A percentile compares a stretch with the other conserved stretches of the same genome.
phyloP scores from a whole-genome alignment of 2,888 invertebrate genomes.

The Meganola albula region DNA sequence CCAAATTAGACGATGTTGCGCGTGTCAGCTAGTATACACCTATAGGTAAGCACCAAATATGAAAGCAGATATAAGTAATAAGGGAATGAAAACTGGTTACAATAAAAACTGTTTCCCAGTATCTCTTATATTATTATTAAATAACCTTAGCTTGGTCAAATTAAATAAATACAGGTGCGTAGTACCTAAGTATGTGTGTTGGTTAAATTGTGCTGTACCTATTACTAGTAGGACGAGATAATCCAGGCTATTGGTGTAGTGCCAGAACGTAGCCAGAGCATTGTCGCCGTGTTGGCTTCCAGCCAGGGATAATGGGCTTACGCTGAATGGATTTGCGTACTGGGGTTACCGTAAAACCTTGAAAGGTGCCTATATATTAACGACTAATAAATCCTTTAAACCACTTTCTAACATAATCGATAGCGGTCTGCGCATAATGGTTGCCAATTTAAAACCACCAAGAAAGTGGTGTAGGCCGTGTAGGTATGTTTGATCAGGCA shows the following conservation, averaged over 20 bases:
- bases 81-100: no score
- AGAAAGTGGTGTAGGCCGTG: no score
- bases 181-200: no score
- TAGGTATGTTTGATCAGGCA: no score
- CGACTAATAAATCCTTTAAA: slow-evolving; percentile 22
- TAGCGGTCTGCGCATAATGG: background rate
- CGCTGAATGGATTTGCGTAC: slow-evolving; percentile 44
- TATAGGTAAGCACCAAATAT: no score
- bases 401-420: slow-evolving; percentile 20
- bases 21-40: no score
- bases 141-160: no score
- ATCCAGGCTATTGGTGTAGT: slow-evolving; percentile 52
- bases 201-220: slow-evolving; percentile 26
- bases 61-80: no score
- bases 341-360: slow-evolving; percentile 32
- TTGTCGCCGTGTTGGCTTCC: slow-evolving; percentile 47
- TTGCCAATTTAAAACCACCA: no score
- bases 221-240: slow-evolving; percentile 43
- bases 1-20: no score
- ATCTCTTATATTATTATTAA: no score
- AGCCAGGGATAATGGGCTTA: slow-evolving; percentile 54
- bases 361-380: slow-evolving; percentile 35
- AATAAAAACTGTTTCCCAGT: no score
- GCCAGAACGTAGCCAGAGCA: slow-evolving; percentile 53
- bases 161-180: slow-evolving; percentile 29